A percentile compares a stretch with the other conserved stretches of the same genome.
phyloP scores from a whole-genome alignment of 2,797 vertebrate genomes.

The Silurus aristotelis region DNA sequence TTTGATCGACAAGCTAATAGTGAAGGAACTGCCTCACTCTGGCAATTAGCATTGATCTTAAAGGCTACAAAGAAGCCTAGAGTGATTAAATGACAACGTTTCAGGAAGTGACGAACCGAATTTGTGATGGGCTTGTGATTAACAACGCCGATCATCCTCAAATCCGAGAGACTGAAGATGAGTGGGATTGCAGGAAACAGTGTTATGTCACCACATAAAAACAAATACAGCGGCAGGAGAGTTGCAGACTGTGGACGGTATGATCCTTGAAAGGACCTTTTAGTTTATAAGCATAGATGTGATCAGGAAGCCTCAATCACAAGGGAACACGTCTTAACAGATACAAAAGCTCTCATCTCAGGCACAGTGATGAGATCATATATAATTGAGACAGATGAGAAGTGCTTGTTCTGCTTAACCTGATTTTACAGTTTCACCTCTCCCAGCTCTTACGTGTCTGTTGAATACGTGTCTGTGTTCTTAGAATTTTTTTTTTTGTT shows the following conservation, averaged over 20 bases:
- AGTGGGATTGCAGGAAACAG: background rate
- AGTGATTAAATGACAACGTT: background rate
- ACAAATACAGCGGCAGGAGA: background rate
- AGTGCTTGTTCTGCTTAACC: background rate
- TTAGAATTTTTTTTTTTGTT: slow-evolving; percentile 12
- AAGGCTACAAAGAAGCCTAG: background rate
- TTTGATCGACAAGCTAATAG: background rate
- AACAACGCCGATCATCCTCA: background rate
- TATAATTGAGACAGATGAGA: background rate
- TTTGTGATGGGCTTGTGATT: background rate
- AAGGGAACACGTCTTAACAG: background rate
- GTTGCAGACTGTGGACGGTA: background rate
- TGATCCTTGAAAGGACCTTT: background rate
- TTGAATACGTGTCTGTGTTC: slow-evolving; percentile 22
- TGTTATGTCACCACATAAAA: background rate
- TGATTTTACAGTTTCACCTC: background rate
- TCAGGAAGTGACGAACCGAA: background rate
- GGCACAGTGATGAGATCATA: background rate
- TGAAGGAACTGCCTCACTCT: background rate
- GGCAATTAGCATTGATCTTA: background rate
- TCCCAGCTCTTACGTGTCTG: background rate
- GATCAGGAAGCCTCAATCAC: background rate
- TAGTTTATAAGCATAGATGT: background rate
- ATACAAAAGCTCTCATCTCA: background rate
- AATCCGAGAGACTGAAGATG: background rate